Evolutionary conservation across 1,140 invertebrate genomes (phyloP), one percentile per base, ranked within the genome.

Genomic region (Cherax quadricarinatus): DNA sequence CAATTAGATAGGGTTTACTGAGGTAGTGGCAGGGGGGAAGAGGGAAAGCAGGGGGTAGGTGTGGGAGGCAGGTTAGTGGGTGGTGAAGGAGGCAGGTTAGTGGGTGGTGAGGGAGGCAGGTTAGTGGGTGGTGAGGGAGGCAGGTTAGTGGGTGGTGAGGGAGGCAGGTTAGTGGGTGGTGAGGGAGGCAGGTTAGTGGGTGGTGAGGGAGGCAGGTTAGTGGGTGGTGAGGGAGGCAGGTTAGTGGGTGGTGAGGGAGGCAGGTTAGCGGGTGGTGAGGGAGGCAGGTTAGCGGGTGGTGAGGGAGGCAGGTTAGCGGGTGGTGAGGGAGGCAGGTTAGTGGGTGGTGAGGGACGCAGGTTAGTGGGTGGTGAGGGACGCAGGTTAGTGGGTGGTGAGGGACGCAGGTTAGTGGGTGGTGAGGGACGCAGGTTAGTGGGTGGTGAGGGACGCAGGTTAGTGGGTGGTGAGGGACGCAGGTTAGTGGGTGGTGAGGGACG

Each of bases 1-100:
- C 88, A 90, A 90, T 90, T 90, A 85, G 88, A 90, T 90, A 90
- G 82, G 88, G 88, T 90, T 66, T 84, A 78, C 82, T 66, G 75
- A 85, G 82, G 88, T 84, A 66, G 88, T 85, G 89, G 89, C 53
- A 66, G 82, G 89, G 80, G 75, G 57, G 84, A 7, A 7, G 88
- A 21, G 80, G 80, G 51, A 14, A 53, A 49, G 62, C 21, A n/a
- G 60, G 57, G 62, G 80, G 14, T 41, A 57, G 53, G 12, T n/a
- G n/a, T n/a, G n/a, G 24, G 30, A 80, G 24, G 87, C 51, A 53
- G 12, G 79, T n/a, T 48, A 12, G 75, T 16, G 62, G 62, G 62
- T 5, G 62, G 62, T 16, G 70, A 73, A 21, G 79, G n/a, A 49
- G 6, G 53, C 57, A n/a, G 60, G n/a, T 9, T 41, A 41, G 48